Base-by-base conservation (phyloP, 2,113 vertebrate genomes). In the Galbula dea region DNA sequence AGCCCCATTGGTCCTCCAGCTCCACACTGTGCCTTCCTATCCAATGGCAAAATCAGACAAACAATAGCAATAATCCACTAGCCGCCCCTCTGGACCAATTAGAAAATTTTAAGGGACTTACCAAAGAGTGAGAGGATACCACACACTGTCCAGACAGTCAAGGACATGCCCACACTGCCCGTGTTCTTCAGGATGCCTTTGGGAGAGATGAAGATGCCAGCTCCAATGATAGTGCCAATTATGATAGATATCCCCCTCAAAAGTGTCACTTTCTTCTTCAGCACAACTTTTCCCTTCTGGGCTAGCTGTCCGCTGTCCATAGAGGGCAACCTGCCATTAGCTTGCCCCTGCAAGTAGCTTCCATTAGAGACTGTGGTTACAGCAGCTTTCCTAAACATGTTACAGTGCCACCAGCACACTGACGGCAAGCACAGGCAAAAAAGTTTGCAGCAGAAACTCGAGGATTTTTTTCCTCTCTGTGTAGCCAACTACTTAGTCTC, bases 201-300 rank as follows among this genome's bases (percentile, higher is more conserved):
- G 7, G 99, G 99, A 41, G 99, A 98, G 96, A 99, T 99, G 98
- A 99, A 99, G 97, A 99, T 99, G 54, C 99, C 99, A 0, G 99
- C 99, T 85, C 99, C 99, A 37, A 99, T 99, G 96, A 99, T 99
- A 83, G 98, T 99, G 48, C 99, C 99, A 17, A 98, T 98, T 93
- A 99, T 99, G 95, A 99, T 99, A 83, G 99, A 98, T 91, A 99
- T 97, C 7, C 99, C 99, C 66, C 98, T 97, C 69, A 99, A 96
- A 59, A 99, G 96, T 2, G 99, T 99, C 81, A 99, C 98, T 90
- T 99, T 99, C 97, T 98, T 99, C 96, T 98, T 98, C 93, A 99
- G 97, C 61, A 96, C 97, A 91, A 99, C 98, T 76, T 97, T 98
- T 39, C 65, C 96, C 69, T 66, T 81, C 66, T 10, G 94, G 9